Evolutionary conservation across 2,113 vertebrate species (phyloP).

Genomic region (Paraplagusia blochii): DNA sequence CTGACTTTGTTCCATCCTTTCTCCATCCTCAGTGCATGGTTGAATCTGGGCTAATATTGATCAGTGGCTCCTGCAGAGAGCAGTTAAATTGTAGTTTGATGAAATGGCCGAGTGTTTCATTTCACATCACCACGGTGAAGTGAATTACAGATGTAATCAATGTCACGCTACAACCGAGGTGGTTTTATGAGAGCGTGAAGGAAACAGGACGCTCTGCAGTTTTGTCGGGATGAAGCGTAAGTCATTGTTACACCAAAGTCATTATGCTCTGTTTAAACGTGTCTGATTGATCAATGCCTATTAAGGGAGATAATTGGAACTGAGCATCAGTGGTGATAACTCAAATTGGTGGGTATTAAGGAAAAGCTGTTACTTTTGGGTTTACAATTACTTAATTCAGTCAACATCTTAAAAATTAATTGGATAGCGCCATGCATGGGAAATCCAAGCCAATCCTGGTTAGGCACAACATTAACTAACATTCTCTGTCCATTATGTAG

Average conservation of each 20-base stretch:
- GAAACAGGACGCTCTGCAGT: conserved; percentile 50
- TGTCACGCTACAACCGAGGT: conserved; percentile 28
- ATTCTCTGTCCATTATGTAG: too few relatives aligned
- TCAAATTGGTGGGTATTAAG: conserved; percentile 19
- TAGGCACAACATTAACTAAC: too few relatives aligned
- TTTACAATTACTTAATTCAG: neutral
- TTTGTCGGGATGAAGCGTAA: conserved; percentile 46
- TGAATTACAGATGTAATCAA: conserved; percentile 67
- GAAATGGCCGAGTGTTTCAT: conserved; percentile 51
- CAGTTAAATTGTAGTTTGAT: conserved; percentile 48
- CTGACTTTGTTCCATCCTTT: neutral
- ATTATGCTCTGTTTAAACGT: conserved; percentile 31
- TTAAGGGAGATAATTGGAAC: conserved; percentile 46
- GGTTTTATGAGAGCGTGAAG: conserved; percentile 35
- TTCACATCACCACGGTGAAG: conserved; percentile 14
- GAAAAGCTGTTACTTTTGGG: conserved; percentile 7
- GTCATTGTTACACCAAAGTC: conserved; percentile 47
- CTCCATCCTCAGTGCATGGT: conserved; percentile 15
- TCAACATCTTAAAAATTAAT: neutral
- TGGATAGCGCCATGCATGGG: neutral
- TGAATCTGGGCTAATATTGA: conserved; percentile 54
- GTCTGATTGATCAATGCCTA: conserved; percentile 41
- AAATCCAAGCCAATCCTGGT: too few relatives aligned
- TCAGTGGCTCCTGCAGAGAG: conserved; percentile 33
- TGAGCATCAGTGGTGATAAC: conserved; percentile 6